Percentiles rank a stretch among this genome's conserved stretches.
These are phyloP conservation scores for Thera britannica DNA, from an alignment of 2,888 invertebrate species.

Conservation along the genomic window DNA sequence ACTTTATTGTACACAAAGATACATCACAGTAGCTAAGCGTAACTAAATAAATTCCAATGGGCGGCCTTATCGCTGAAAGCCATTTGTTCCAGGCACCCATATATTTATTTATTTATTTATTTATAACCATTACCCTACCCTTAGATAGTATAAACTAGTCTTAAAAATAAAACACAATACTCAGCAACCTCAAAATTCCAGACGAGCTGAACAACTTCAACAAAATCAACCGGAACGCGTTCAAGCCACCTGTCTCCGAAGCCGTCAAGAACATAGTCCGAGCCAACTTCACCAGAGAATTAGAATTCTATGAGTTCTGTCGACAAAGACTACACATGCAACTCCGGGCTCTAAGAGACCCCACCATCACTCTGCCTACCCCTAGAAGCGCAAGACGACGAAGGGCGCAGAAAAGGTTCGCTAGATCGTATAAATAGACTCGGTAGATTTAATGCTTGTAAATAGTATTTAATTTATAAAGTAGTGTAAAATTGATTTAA, in stretches of 20 bases:
- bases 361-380: conserved; percentile 60
- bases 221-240: conserved; percentile 93
- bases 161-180: not conserved
- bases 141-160: too few species aligned
- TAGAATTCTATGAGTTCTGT: conserved; percentile 96
- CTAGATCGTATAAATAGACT: conserved; percentile 41
- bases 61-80: too few species aligned
- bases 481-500: not conserved
- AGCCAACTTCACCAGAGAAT: conserved; percentile 94
- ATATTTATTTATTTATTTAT: too few species aligned
- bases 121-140: too few species aligned
- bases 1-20: too few species aligned
- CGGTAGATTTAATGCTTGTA: conserved; percentile 29
- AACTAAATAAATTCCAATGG: too few species aligned
- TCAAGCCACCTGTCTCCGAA: conserved; percentile 94
- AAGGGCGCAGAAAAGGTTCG: conserved; percentile 47
- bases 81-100: too few species aligned
- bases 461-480: conserved; percentile 32
- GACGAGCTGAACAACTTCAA: conserved; percentile 90
- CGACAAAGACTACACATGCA: conserved; percentile 93
- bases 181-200: conserved; percentile 66
- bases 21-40: too few species aligned
- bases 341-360: conserved; percentile 88
- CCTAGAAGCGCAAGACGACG: conserved; percentile 53
- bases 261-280: conserved; percentile 93